Evolutionary conservation across 2,888 invertebrate species (phyloP), one percentile per base, ranked within the genome.

Genomic region (Agriopis leucophaearia): DNA sequence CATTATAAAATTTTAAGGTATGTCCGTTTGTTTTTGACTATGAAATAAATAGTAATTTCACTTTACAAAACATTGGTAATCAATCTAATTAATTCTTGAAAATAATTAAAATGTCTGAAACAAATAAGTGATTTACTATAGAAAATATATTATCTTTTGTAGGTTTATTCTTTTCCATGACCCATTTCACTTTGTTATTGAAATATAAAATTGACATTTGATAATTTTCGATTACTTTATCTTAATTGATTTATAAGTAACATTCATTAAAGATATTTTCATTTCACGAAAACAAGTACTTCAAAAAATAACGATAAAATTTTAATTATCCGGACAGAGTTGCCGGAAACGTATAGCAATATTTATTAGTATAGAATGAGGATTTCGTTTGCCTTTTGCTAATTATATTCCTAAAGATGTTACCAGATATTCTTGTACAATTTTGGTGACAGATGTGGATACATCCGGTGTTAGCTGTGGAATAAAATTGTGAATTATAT

Each of bases 381-480:
- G 45, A 57, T 68, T 66, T 63, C 36, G 64, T 65, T 69, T 42
- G 40, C 45, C 44, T 45, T 63, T 56, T 58, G 48, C 50, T 63
- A 64, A 66, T 61, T 62, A 59, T 65, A 65, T 65, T 67, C 62
- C 38, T 36, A 44, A 61, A 54, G 60, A 66, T 60, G 66, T 60
- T 54, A 38, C 55, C 35, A 54, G 63, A 59, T 59, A 47, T 55
- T 42, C 36, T 50, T 16, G 44, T 47, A 44, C 56, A 63, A 63
- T 63, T 63, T 55, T 10, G 18, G 67, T 55, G 63, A 59, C 66
- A 61, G 66, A 61, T 66, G 66, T 61, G 50, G 13, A 48, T 51
- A 44, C 55, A 55, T 66, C 40, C 8, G 44, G 18, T 44, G 12
- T 42, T 8, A 36, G 8, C n/a, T 1, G 2, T 8, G 12, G 27